These are phyloP conservation scores for Heliconius aoede DNA, from an alignment of 2,888 invertebrate genomes.

Conservation along the genomic window DNA sequence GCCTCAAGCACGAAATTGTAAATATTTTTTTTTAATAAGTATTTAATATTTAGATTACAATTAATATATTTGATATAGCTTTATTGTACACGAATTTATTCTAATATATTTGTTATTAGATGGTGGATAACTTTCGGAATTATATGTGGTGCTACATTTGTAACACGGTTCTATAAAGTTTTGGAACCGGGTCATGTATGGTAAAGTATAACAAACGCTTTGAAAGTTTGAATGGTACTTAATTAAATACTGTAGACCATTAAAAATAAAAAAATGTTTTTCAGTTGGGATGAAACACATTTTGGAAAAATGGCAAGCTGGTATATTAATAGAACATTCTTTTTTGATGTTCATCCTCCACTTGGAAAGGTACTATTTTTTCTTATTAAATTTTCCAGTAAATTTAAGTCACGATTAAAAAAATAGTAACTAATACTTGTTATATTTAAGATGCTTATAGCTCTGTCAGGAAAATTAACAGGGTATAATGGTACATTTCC, in stretches of 20 bases:
- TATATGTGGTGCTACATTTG: constrained; percentile 86
- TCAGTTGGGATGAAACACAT: constrained; percentile 98
- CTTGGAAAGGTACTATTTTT: constrained; percentile 92
- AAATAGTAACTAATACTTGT: not conserved
- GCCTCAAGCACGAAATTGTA: constrained; percentile 16
- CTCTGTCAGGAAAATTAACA: constrained; percentile 93
- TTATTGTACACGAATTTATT: not conserved
- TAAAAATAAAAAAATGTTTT: constrained; percentile 53
- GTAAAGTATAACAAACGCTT: constrained; percentile 78
- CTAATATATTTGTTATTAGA: constrained; percentile 53
- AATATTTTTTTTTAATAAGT: not conserved
- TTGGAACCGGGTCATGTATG: constrained; percentile 97
- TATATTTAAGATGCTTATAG: constrained; percentile 94
- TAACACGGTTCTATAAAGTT: constrained; percentile 94
- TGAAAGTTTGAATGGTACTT: not conserved
- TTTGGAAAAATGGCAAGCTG: constrained; percentile 99
- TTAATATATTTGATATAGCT: no score
- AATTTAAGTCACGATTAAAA: not conserved
- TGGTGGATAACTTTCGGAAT: constrained; percentile 87
- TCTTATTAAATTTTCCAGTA: not conserved
- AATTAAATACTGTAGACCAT: not conserved
- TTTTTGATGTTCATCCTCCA: constrained; percentile 99
- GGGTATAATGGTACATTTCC: constrained; percentile 97
- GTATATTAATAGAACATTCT: constrained; percentile 98
- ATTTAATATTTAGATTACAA: no score